Evolutionary conservation across 1,140 invertebrate genomes (phyloP), one percentile per base, ranked within the genome.

Genomic region (Medauroidea extradentata): DNA sequence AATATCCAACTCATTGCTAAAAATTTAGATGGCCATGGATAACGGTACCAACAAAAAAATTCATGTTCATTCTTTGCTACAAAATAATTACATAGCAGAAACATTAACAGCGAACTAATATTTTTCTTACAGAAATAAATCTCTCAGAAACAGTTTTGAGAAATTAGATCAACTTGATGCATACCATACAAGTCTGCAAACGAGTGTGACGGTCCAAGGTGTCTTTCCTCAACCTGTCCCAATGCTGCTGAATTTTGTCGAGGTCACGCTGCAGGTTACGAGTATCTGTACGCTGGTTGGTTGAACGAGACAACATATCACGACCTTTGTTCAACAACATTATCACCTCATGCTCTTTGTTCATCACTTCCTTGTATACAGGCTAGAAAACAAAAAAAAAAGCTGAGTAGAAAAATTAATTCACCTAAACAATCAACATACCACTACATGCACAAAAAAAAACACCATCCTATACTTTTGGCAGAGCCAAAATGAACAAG

Each of bases 261-360:
- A 96, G 73, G 65, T 94, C 91, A 29, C 88, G 71, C 63, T 82
- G 78, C 18, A 79, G 68, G 43, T 74, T 76, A 38, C 82, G 73
- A 18, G 74, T 73, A 63, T 83, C 82, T 3, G 68, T 81, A 66
- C 73, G 78, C 52, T 71, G 70, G 29, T 70, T 67, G 5, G 76
- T 66, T 1, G 82, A 81, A 54, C 84, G 82, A 1, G 82, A 73
- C 1, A 89, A 67, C 57, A 91, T 79, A 64, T 92, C 90, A 56
- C 85, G 79, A 62, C 94, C 95, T 76, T 95, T 96, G 68, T 96
- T 94, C 18, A 96, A 74, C 3, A 97, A 78, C 90, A 96, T 94
- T 60, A 95, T 93, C 0, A 96, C 86, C 78, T 96, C 93, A 67
- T 96, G 93, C 70, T 96, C 94, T 61, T 93, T 87, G 52, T 86